Percentiles rank a stretch among this genome's conserved stretches.
These are phyloP conservation scores for Lordiphosa mommai DNA, from an alignment of 1,140 invertebrate genomes.

Conservation along the genomic window DNA sequence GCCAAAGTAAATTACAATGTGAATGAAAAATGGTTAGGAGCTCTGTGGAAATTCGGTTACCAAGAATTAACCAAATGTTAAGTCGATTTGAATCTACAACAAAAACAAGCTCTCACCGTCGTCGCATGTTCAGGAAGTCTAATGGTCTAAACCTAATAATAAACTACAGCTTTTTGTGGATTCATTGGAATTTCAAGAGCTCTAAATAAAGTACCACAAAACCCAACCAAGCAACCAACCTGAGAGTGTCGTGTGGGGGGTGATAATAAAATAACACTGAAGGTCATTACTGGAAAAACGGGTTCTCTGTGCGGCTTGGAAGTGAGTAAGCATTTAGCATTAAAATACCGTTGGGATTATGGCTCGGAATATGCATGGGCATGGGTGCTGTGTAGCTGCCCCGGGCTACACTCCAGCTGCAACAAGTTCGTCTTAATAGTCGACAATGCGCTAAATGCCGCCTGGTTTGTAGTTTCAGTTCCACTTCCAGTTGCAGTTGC, in stretches of 20 bases:
- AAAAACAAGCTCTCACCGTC: conserved; percentile 11
- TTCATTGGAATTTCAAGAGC: conserved; percentile 40
- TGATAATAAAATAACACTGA: conserved; percentile 68
- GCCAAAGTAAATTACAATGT: not conserved
- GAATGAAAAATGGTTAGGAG: not conserved
- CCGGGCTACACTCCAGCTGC: not conserved
- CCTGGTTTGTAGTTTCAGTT: conserved; percentile 33
- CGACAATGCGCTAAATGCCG: conserved; percentile 49
- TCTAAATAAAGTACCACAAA: conserved; percentile 3
- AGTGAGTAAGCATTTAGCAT: conserved; percentile 76
- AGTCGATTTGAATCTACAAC: conserved; percentile 23
- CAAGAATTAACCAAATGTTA: not conserved
- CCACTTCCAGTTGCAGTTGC: conserved; percentile 27
- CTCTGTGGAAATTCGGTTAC: not conserved
- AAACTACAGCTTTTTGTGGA: conserved; percentile 28
- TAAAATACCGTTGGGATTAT: conserved; percentile 76
- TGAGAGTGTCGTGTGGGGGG: conserved; percentile 17
- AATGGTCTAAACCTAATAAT: not conserved
- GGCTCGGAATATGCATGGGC: conserved; percentile 71
- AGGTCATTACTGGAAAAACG: conserved; percentile 77
- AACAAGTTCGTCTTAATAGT: conserved; percentile 59
- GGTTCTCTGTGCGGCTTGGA: conserved; percentile 29
- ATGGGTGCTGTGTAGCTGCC: conserved; percentile 6
- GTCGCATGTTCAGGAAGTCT: conserved; percentile 33
- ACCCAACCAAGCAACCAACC: not conserved